These are phyloP conservation scores for Ectemnius lituratus DNA, from an alignment of 2,888 invertebrate genomes.

Conservation along the genomic window DNA sequence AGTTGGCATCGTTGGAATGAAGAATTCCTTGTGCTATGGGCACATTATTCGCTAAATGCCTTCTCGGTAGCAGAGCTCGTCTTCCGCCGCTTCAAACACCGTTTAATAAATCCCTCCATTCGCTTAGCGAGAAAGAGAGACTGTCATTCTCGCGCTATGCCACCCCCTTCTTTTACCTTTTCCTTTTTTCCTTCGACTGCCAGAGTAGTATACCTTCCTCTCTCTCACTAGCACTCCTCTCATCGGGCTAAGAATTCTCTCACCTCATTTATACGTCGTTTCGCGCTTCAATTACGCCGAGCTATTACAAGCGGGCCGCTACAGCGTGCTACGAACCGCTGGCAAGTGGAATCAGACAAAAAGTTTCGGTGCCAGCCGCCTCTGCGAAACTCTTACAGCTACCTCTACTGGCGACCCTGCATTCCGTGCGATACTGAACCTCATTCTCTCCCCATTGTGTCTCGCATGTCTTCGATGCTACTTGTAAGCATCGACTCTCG, in stretches of 20 bases:
- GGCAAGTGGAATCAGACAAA: neutral
- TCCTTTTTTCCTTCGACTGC: constrained; percentile 30
- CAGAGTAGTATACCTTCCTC: too few species aligned
- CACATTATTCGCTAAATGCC: constrained; percentile 67
- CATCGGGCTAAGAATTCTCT: constrained; percentile 60
- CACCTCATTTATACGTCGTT: constrained; percentile 54
- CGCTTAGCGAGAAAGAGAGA: neutral
- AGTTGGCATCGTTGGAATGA: constrained; percentile 41
- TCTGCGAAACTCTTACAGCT: neutral
- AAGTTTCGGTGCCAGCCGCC: neutral
- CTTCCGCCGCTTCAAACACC: constrained; percentile 53
- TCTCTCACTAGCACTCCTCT: neutral
- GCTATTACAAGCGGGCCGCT: constrained; percentile 10
- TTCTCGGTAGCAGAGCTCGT: constrained; percentile 48
- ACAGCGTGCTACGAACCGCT: neutral
- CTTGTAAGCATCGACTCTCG: too few species aligned
- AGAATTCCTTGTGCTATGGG: constrained; percentile 70
- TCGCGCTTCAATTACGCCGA: constrained; percentile 40
- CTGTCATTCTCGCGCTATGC: constrained; percentile 13
- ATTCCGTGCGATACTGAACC: too few species aligned
- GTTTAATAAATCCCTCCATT: constrained; percentile 35
- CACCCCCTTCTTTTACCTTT: constrained; percentile 30
- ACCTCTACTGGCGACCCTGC: neutral
- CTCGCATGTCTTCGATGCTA: too few species aligned
- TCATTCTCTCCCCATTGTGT: too few species aligned